Evolutionary conservation across 2,113 vertebrate genomes (phyloP).

Genomic region (Sinosuthora webbiana): DNA sequence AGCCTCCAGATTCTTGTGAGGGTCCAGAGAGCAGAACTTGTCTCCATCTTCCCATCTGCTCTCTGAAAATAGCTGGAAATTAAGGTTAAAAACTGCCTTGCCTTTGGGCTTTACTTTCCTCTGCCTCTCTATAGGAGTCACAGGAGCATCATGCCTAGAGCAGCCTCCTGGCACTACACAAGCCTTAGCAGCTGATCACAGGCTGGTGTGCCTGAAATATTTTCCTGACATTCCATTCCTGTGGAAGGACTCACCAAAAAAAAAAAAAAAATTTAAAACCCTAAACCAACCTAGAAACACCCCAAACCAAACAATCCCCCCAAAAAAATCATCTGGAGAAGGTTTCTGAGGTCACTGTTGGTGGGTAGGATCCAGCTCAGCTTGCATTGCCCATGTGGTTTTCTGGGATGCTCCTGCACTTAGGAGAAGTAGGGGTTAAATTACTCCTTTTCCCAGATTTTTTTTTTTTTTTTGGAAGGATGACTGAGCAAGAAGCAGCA

Average conservation of each 20-base stretch:
- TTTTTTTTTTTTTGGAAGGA: slow-evolving; percentile 16
- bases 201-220: not conserved
- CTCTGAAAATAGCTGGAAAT: slow-evolving; percentile 13
- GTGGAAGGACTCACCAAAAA: not conserved
- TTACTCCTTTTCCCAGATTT: not conserved
- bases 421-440: not conserved
- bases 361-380: not conserved
- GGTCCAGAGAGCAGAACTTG: not conserved
- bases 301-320: not conserved
- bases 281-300: not conserved
- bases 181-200: not conserved
- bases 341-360: not conserved
- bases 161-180: not conserved
- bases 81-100: slow-evolving; percentile 15
- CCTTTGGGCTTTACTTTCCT: slow-evolving; percentile 14
- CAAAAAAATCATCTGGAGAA: not conserved
- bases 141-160: slow-evolving; percentile 2
- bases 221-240: not conserved
- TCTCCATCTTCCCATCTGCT: slow-evolving; percentile 9
- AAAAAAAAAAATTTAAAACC: not conserved
- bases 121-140: not conserved
- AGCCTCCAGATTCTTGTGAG: not conserved
- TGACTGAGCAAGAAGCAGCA: slow-evolving; percentile 4
- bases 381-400: not conserved
- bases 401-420: not conserved